A percentile compares a stretch with the other conserved stretches of the same genome.
Conservation (phyloP, 1,140 invertebrate genomes). For the Hyles vespertilio region DNA sequence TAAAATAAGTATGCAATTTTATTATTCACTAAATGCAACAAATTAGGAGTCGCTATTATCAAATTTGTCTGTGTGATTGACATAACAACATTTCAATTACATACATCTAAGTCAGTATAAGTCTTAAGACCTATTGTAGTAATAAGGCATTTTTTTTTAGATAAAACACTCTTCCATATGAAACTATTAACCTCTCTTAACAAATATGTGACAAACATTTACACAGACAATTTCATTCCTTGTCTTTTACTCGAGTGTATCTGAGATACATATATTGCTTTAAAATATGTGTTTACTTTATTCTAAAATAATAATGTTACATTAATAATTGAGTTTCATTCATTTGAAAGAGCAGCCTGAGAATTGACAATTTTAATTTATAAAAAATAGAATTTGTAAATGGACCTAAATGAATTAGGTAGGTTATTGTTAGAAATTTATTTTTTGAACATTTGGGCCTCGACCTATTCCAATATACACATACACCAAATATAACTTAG, state of each 20-base stretch:
- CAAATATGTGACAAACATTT: constrained; percentile 66
- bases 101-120: constrained; percentile 73
- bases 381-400: constrained; percentile 14
- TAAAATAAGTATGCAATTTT: constrained; percentile 74
- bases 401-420: constrained; percentile 2
- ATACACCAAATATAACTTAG: too few relatives aligned
- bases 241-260: constrained; percentile 47
- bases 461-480: too few relatives aligned
- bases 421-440: neutral
- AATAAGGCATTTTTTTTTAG: constrained; percentile 69
- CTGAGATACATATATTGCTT: constrained; percentile 59
- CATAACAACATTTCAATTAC: constrained; percentile 56
- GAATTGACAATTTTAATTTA: constrained; percentile 55
- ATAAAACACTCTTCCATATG: constrained; percentile 72
- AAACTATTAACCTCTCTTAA: constrained; percentile 73
- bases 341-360: constrained; percentile 53
- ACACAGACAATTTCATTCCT: constrained; percentile 44
- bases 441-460: neutral
- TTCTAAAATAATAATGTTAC: constrained; percentile 64
- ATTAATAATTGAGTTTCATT: constrained; percentile 61
- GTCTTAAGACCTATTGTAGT: constrained; percentile 70
- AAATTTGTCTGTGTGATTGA: constrained; percentile 51
- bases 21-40: constrained; percentile 75
- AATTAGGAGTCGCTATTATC: constrained; percentile 67
- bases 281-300: constrained; percentile 45